Conservation (phyloP, 2,888 invertebrate genomes). For the Crematogaster levior region DNA sequence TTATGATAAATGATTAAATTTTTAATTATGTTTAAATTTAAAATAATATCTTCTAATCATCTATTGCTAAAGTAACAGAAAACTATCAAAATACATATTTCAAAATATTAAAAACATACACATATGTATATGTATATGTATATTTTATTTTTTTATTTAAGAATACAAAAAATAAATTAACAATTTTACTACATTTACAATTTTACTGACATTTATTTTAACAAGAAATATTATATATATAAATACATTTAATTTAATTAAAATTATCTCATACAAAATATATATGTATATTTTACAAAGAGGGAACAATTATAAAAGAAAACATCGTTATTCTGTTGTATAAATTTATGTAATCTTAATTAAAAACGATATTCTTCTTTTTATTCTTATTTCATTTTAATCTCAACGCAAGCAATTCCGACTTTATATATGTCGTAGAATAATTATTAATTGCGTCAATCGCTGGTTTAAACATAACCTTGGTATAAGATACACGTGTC, state of each 20-base stretch:
- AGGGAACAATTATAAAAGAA: not conserved
- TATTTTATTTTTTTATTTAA: no score
- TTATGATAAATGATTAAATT: not conserved
- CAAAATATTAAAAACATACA: not conserved
- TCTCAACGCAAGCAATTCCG: not conserved
- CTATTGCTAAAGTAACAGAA: not conserved
- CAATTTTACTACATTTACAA: no score
- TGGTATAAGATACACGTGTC: conserved; percentile 22
- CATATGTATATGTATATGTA: no score
- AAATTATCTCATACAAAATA: not conserved
- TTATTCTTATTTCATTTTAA: conserved; percentile 6
- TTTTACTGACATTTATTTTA: not conserved
- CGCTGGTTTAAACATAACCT: not conserved
- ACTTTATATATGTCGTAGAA: not conserved
- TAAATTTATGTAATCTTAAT: not conserved
- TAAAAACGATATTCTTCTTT: not conserved
- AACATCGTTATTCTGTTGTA: not conserved
- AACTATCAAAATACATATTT: not conserved
- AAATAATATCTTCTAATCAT: not conserved
- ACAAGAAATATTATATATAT: not conserved
- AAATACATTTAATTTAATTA: not conserved
- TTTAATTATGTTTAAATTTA: not conserved
- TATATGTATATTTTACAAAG: not conserved
- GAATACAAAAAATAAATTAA: not conserved
- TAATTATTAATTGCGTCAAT: conserved; percentile 24